Percentiles rank a stretch among this genome's conserved stretches.
Evolutionary conservation across 1,140 invertebrate genomes (phyloP).

Genomic region (Cylas formicarius): DNA sequence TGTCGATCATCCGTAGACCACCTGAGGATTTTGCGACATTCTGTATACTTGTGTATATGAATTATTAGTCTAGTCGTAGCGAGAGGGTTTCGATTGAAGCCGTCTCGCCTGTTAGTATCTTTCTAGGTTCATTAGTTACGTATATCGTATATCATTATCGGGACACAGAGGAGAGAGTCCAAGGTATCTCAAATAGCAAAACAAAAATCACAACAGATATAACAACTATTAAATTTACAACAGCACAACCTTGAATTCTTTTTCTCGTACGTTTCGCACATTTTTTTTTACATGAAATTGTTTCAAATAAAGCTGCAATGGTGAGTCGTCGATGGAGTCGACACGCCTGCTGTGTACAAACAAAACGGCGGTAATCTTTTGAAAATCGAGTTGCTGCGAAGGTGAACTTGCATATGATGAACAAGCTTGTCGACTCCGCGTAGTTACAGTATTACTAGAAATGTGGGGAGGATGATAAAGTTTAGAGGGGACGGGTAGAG

Average conservation of each 20-base stretch:
- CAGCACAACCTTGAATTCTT: constrained; percentile 40
- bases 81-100: constrained; percentile 1
- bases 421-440: no score
- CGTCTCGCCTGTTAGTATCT: constrained; percentile 19
- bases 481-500: constrained; percentile 2
- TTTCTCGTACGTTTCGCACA: constrained; percentile 34
- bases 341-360: background rate
- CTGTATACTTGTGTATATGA: constrained; percentile 42
- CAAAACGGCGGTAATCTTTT: background rate
- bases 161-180: constrained; percentile 24
- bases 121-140: constrained; percentile 39
- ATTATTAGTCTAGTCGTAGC: constrained; percentile 29
- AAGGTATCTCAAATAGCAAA: constrained; percentile 34
- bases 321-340: background rate
- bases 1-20: constrained; percentile 34
- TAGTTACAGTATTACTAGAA: no score
- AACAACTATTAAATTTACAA: constrained; percentile 39
- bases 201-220: constrained; percentile 40
- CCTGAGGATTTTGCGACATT: constrained; percentile 40
- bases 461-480: no score
- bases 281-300: no score
- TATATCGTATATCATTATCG: constrained; percentile 35
- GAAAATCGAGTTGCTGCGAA: background rate
- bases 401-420: no score
- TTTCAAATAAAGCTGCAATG: no score